phyloP scores from a whole-genome alignment of 2,113 vertebrate species.

The Motacilla tschutschensis region DNA sequence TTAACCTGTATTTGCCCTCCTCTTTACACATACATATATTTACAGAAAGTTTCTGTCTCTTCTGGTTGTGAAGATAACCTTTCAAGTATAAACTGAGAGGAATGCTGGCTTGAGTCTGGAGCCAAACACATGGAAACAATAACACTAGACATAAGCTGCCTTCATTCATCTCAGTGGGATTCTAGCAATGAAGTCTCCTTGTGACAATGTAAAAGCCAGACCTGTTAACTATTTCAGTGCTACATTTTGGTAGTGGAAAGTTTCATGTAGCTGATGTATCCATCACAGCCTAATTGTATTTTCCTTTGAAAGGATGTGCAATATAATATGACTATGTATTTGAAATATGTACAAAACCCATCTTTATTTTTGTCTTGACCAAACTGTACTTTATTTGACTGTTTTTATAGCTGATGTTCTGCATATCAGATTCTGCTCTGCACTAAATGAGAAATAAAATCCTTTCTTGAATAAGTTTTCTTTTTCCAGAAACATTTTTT shows the following conservation, averaged over 20 bases:
- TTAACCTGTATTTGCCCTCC: conserved; percentile 49
- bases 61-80: conserved; percentile 62
- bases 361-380: neutral
- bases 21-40: conserved; percentile 37
- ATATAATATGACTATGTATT: neutral
- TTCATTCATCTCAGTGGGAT: conserved; percentile 67
- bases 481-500: neutral
- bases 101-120: conserved; percentile 57
- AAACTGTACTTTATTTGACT: neutral
- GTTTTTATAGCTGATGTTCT: neutral
- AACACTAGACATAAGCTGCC: conserved; percentile 62
- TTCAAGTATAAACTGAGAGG: conserved; percentile 59
- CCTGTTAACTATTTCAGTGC: conserved; percentile 56
- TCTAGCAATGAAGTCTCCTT: conserved; percentile 54
- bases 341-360: neutral
- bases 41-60: conserved; percentile 56
- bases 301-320: neutral
- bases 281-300: neutral
- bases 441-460: neutral
- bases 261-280: neutral
- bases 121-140: conserved; percentile 71
- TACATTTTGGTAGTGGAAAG: neutral
- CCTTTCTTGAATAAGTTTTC: neutral
- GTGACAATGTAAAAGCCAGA: conserved; percentile 50
- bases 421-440: neutral